Evolutionary conservation across 2,888 invertebrate species (phyloP).

Genomic region (Cantharis rufa): DNA sequence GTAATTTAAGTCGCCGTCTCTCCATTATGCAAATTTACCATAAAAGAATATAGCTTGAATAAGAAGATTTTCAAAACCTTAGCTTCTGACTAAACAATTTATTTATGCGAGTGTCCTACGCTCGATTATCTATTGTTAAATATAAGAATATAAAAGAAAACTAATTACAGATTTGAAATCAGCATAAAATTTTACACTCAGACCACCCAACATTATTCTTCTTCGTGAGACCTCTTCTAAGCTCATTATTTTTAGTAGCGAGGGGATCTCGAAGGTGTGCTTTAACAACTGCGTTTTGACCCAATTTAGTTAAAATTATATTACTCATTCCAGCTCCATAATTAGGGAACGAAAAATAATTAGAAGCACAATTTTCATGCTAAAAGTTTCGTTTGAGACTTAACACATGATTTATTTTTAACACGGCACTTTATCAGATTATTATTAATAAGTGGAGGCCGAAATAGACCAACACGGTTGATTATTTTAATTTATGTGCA

Average conservation of each 20-base stretch:
- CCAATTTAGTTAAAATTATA: neutral
- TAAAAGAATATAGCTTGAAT: neutral
- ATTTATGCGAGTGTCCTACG: neutral
- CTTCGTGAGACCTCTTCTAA: neutral
- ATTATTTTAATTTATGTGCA: conserved; percentile 2
- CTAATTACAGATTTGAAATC: neutral
- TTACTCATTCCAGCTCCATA: neutral
- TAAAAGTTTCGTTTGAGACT: neutral
- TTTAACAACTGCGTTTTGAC: neutral
- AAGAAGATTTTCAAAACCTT: neutral
- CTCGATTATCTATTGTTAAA: neutral
- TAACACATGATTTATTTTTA: neutral
- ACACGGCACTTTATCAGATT: neutral
- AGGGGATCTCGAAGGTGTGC: neutral
- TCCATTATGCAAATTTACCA: neutral
- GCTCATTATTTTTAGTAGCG: neutral
- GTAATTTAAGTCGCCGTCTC: neutral
- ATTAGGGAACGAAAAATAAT: neutral
- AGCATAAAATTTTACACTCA: neutral
- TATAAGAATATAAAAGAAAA: neutral
- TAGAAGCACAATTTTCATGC: neutral
- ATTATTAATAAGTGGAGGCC: neutral
- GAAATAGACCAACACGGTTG: neutral
- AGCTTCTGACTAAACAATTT: neutral
- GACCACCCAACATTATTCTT: neutral